phyloP scores from a whole-genome alignment of 2,888 invertebrate species.

The Ferdinandea cuprea region DNA sequence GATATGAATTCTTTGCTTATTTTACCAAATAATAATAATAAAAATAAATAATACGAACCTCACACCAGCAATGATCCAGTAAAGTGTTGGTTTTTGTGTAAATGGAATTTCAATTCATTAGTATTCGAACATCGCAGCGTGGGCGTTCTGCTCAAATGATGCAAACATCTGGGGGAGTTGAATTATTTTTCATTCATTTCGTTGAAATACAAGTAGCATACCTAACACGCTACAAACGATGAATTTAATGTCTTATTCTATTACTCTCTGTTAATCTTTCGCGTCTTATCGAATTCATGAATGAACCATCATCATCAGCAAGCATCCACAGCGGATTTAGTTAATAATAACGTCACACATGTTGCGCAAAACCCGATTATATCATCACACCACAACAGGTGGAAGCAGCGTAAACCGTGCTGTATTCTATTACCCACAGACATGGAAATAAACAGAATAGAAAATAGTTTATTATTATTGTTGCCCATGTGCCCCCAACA shows the following conservation, averaged over 20 bases:
- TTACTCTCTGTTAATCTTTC: neutral
- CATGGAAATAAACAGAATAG: conserved; percentile 5
- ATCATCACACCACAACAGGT: conserved; percentile 41
- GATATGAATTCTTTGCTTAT: neutral
- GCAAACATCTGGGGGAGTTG: conserved; percentile 41
- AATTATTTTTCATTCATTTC: conserved; percentile 4
- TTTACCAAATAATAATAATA: conserved; percentile 10
- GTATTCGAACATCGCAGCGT: conserved; percentile 7
- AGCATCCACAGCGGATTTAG: conserved; percentile 28
- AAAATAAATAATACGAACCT: neutral
- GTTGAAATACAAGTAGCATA: neutral
- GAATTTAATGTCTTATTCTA: neutral
- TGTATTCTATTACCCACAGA: conserved; percentile 39
- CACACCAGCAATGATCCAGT: neutral
- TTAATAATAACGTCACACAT: conserved; percentile 52
- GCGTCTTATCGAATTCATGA: conserved; percentile 40
- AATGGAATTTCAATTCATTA: conserved; percentile 38
- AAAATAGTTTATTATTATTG: conserved; percentile 30
- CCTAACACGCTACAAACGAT: neutral
- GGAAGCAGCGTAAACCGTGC: conserved; percentile 6
- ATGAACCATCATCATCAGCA: conserved; percentile 26
- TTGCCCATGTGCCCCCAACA: conserved; percentile 16
- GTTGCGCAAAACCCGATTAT: conserved; percentile 49
- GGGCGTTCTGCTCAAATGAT: conserved; percentile 25
- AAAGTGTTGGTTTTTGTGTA: neutral